phyloP scores from a whole-genome alignment of 2,797 vertebrate genomes.

The Anniella stebbinsi region DNA sequence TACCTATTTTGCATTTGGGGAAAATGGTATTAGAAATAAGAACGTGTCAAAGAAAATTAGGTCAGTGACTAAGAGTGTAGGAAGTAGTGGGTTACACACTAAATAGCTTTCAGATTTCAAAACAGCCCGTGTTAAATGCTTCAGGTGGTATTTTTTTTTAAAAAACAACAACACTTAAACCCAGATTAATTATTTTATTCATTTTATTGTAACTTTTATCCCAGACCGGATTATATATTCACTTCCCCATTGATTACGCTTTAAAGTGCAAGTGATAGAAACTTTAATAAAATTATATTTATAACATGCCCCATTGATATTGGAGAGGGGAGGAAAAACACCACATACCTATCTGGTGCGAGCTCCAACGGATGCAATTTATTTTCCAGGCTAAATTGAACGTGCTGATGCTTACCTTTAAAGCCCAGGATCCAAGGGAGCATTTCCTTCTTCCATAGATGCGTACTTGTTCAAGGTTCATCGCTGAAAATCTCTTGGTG shows the following conservation, averaged over 20 bases:
- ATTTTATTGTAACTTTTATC: not conserved
- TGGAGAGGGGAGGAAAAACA: not conserved
- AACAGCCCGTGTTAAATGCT: not conserved
- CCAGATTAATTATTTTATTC: not conserved
- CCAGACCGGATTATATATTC: not conserved
- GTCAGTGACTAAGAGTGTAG: not conserved
- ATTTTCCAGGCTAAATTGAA: not conserved
- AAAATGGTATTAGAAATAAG: not conserved
- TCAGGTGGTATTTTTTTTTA: not conserved
- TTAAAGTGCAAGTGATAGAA: not conserved
- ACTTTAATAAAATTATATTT: not conserved
- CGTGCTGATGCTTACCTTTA: not conserved
- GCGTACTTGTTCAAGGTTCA: no score
- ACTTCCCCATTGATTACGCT: no score
- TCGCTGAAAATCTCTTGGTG: not conserved
- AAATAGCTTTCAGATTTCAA: not conserved
- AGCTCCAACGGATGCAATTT: not conserved
- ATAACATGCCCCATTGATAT: not conserved
- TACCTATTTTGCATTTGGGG: not conserved
- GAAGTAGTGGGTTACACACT: not conserved
- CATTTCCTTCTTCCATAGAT: not conserved
- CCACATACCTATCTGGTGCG: not conserved
- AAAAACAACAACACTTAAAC: not conserved
- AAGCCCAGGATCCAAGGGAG: not conserved
- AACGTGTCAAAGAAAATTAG: not conserved